Percentiles rank a stretch among this genome's conserved stretches.
Evolutionary conservation across 2,113 vertebrate species (phyloP).

Genomic region (Etia nguti): DNA sequence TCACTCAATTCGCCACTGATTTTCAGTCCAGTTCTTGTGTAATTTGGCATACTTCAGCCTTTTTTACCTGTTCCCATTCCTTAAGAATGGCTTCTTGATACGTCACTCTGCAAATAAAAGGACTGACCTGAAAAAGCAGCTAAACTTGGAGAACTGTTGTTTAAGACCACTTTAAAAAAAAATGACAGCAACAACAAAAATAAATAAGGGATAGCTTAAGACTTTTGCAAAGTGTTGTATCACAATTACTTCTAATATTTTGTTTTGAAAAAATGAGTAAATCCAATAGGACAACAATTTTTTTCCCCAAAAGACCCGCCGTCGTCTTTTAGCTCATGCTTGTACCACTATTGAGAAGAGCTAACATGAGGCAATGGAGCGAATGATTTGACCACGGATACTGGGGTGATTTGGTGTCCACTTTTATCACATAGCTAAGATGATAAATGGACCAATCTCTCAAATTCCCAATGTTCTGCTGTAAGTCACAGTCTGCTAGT

Average conservation of each 20-base stretch:
- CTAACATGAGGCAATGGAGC: neutral
- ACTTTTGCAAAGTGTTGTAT: neutral
- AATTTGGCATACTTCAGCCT: neutral
- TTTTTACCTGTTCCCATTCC: neutral
- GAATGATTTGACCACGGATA: neutral
- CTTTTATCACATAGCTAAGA: conserved; percentile 2
- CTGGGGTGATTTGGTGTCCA: conserved; percentile 2
- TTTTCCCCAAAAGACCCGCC: neutral
- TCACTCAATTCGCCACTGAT: neutral
- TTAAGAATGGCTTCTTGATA: neutral
- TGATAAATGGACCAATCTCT: neutral
- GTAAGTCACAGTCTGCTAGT: neutral
- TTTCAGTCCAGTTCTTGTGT: neutral
- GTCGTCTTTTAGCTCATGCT: neutral
- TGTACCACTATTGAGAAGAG: neutral
- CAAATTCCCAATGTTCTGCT: neutral
- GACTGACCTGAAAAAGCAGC: neutral
- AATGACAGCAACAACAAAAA: neutral
- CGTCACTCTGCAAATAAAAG: neutral
- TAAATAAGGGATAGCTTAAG: neutral
- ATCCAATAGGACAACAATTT: neutral
- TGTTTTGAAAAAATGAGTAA: neutral
- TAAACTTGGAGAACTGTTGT: neutral
- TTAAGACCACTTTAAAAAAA: neutral
- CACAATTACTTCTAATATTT: neutral